Percentiles rank a stretch among this genome's conserved stretches.
Evolutionary conservation across 2,888 invertebrate genomes (phyloP).

Genomic region (Thecocarcelia acutangulata): DNA sequence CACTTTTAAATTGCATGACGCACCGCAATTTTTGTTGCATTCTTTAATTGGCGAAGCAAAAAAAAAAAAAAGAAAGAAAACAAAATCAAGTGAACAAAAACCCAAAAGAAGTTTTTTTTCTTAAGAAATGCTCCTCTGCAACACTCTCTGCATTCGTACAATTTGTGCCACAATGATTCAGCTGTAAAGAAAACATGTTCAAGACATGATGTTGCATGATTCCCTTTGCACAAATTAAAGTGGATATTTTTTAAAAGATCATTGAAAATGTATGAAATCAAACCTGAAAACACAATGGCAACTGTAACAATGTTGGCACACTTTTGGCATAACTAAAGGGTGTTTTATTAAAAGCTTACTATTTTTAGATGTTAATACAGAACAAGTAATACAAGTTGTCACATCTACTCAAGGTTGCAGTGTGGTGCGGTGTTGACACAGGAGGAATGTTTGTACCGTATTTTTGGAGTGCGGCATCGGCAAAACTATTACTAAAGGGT

Average conservation of each 20-base stretch:
- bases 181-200: conserved; percentile 19
- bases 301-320: no score
- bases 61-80: conserved; percentile 27
- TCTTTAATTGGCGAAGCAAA: neutral
- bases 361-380: no score
- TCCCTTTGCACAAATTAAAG: neutral
- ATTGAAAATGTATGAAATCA: neutral
- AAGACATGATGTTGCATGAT: conserved; percentile 10
- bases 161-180: neutral
- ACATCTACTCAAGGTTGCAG: no score
- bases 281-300: no score
- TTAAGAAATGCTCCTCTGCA: conserved; percentile 4
- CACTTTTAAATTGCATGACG: conserved; percentile 18
- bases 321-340: no score
- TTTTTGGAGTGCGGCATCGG: no score
- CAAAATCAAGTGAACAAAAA: neutral
- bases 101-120: neutral
- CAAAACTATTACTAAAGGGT: no score
- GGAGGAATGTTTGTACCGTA: no score
- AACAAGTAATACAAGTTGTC: no score
- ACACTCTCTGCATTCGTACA: neutral
- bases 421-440: no score
- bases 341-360: no score
- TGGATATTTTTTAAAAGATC: conserved; percentile 5
- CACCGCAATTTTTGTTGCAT: conserved; percentile 27